A percentile compares a stretch with the other conserved stretches of the same genome.
Conservation (phyloP, 2,888 invertebrate species). For the Muscina levida region DNA sequence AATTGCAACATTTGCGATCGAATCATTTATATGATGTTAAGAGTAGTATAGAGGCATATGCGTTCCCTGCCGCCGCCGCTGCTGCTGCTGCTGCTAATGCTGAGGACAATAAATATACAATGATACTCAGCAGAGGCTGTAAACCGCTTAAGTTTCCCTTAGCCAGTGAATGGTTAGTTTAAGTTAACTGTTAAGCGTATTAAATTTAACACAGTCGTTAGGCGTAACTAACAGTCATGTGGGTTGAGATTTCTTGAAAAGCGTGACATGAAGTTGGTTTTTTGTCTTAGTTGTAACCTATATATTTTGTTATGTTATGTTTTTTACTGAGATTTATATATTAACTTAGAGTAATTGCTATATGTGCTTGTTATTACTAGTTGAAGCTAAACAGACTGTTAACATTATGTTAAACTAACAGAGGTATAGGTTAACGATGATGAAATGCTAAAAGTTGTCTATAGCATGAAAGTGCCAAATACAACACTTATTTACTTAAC, state of each 20-base stretch:
- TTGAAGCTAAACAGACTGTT: too few relatives aligned
- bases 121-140: slow-evolving; percentile 77
- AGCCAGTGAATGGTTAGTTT: slow-evolving; percentile 80
- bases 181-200: slow-evolving; percentile 47
- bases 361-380: too few relatives aligned
- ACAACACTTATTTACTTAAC: too few relatives aligned
- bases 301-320: too few relatives aligned
- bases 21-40: slow-evolving; percentile 30
- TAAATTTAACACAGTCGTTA: neutral
- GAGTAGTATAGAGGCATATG: neutral
- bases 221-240: neutral
- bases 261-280: too few relatives aligned
- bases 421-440: too few relatives aligned
- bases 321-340: too few relatives aligned
- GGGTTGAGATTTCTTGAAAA: neutral
- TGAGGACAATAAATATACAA: slow-evolving; percentile 78
- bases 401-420: too few relatives aligned
- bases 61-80: neutral
- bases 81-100: slow-evolving; percentile 66
- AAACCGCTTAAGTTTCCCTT: slow-evolving; percentile 78
- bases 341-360: too few relatives aligned
- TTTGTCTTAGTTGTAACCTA: too few relatives aligned
- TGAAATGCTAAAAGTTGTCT: too few relatives aligned
- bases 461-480: too few relatives aligned
- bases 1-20: slow-evolving; percentile 60